Base-by-base conservation (phyloP, 2,797 vertebrate genomes). In the Spinibarbus caldwelli region DNA sequence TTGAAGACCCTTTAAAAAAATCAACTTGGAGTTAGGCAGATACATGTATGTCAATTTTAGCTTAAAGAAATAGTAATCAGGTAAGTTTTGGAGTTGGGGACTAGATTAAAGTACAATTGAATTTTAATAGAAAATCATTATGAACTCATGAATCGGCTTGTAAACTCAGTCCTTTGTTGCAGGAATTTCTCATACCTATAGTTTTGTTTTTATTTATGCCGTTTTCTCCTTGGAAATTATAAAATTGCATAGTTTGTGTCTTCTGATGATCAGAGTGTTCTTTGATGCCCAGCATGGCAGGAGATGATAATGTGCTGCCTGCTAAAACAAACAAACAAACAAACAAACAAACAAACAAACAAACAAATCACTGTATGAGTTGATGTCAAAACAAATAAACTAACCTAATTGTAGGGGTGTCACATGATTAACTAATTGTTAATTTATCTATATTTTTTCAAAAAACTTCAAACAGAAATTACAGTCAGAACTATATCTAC, bases 241-340 rank as follows among this genome's bases (percentile, higher is more conserved):
- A 98, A 96, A 98, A 97, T 96, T 99, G 98, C 97, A 98, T 96
- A 97, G 98, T 94, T 92, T 96, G 97, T 6, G 96, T 95, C 93
- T 96, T 97, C 90, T 97, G 97, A 49, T 97, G 98, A 78, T 98
- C 96, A 80, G 96, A 96, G 92, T 95, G 96, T 91, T 98, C 98
- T 93, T 97, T 95, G 92, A 98, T 96, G 91, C 97, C 97, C 94
- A 99, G 91, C 91, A 97, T 91, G 75, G 97, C 97, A 86, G 98
- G 97, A 90, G 98, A 99, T 3, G 97, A 99, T 83, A 97, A 98
- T 47, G 97, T 96, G 93, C 97, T 99, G 93, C 97, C 96, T 86
- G 96, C 98, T 99, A 95, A 77, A 67, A 62, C 59, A 57, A 57
- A n/a, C 10, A 38, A 38, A 38, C 36, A 36, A 36, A 36, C 36